These are phyloP conservation scores for Margarornis squamiger DNA, from an alignment of 2,797 vertebrate species.

Conservation along the genomic window DNA sequence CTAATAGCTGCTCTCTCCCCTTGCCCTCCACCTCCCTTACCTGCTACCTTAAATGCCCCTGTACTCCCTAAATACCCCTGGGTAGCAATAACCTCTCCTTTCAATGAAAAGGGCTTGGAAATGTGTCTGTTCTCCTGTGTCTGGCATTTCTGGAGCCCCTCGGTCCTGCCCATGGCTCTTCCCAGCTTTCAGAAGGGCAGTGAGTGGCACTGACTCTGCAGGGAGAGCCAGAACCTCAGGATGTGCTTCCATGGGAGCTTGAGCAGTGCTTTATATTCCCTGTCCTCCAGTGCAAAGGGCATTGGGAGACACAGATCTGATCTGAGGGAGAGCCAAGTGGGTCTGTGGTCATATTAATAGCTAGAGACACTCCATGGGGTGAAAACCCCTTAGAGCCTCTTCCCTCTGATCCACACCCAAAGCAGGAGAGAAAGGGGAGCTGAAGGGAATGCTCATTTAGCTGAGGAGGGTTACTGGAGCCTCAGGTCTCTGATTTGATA, in stretches of 20 bases:
- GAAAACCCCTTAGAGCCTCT: neutral
- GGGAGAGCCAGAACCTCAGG: neutral
- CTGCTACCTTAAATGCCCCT: neutral
- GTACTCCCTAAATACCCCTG: neutral
- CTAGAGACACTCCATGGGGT: neutral
- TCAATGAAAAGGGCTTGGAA: neutral
- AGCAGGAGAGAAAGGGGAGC: neutral
- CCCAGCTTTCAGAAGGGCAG: neutral
- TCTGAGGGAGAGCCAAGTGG: neutral
- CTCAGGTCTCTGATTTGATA: neutral
- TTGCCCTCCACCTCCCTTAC: neutral
- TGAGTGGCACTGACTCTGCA: neutral
- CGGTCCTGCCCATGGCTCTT: neutral
- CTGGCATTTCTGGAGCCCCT: neutral
- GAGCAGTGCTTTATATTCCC: neutral
- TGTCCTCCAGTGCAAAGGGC: neutral
- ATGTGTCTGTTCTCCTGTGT: neutral
- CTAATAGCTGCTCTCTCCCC: neutral
- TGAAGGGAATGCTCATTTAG: neutral
- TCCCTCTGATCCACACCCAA: neutral
- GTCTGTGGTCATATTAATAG: neutral
- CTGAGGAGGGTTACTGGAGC: neutral
- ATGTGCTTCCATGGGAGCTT: neutral
- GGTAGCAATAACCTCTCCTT: neutral
- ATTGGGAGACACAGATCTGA: neutral